Conservation (phyloP, 1,140 invertebrate species). For the Pachypsylla venusta region DNA sequence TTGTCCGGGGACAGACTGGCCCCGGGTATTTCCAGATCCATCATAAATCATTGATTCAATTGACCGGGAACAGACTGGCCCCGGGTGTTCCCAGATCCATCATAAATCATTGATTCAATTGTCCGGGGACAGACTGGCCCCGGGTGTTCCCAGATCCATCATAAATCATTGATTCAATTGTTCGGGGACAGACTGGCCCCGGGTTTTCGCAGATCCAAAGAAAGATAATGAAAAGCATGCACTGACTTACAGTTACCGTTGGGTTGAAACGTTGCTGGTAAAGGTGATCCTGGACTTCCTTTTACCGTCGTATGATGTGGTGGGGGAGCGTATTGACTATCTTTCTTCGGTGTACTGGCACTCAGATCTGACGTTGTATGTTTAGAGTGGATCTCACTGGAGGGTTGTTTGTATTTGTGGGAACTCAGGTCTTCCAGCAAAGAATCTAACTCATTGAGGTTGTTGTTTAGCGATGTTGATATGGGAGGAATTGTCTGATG, state of each 20-base stretch:
- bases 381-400: not conserved
- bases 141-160: no score
- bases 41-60: no score
- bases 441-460: constrained; percentile 80
- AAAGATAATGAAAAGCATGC: constrained; percentile 2
- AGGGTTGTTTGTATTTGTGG: constrained; percentile 47
- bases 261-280: not conserved
- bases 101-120: no score
- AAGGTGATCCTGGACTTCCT: not conserved
- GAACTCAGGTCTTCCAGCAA: constrained; percentile 82
- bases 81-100: no score
- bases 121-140: no score
- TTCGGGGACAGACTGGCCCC: no score
- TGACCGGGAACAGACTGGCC: no score
- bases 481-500: constrained; percentile 29
- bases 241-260: constrained; percentile 3
- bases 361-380: not conserved
- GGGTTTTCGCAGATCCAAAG: no score
- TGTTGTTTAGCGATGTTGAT: constrained; percentile 47
- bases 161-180: no score
- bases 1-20: no score
- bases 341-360: not conserved
- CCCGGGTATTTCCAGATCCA: no score
- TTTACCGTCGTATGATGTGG: not conserved
- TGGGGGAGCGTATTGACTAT: not conserved